phyloP scores from a whole-genome alignment of 2,797 vertebrate genomes.

The Coregonus suidteri region DNA sequence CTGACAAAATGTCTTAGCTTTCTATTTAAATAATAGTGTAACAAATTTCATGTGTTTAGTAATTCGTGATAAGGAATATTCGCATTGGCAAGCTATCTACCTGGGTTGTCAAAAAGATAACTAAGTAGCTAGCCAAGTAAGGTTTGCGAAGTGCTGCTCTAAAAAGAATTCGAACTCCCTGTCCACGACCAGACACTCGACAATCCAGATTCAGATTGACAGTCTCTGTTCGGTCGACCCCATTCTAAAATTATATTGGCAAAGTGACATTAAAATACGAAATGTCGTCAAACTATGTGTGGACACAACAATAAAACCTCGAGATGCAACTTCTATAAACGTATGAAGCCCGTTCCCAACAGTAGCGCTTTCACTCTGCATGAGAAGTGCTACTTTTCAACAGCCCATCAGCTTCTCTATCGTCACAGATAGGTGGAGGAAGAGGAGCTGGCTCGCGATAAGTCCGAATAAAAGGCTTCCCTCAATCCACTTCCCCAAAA shows the following conservation, averaged over 20 bases:
- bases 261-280: not conserved
- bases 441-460: conserved; percentile 78
- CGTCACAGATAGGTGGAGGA: conserved; percentile 78
- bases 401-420: conserved; percentile 78
- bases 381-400: conserved; percentile 80
- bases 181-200: not conserved
- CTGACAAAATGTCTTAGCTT: not conserved
- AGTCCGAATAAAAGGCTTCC: conserved; percentile 75
- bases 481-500: conserved; percentile 67
- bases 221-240: conserved; percentile 13
- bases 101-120: not conserved
- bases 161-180: conserved; percentile 39
- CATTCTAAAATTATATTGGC: not conserved
- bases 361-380: conserved; percentile 69
- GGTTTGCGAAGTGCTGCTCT: not conserved
- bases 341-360: not conserved
- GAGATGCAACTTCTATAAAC: not conserved
- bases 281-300: not conserved
- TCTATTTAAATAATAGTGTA: not conserved
- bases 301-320: not conserved
- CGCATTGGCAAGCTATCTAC: not conserved
- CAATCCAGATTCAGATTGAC: conserved; percentile 25
- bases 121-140: not conserved
- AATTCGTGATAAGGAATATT: not conserved
- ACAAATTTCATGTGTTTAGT: not conserved